Conservation (phyloP, 2,797 vertebrate genomes). For the Parotocinclus haroldoi region DNA sequence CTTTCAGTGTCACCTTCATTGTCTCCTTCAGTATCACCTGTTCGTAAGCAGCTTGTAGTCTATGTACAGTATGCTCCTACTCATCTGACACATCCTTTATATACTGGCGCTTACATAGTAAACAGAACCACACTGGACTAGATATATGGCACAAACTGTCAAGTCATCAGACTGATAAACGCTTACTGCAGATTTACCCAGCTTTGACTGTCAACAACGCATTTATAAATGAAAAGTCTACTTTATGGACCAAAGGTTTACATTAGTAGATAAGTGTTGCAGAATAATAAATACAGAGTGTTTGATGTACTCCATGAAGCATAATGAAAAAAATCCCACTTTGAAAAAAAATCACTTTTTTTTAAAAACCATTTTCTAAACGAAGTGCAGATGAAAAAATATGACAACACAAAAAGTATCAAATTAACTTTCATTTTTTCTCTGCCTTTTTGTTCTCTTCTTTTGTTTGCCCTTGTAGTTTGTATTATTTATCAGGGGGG, state of each 20-base stretch:
- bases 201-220: no score
- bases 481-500: neutral
- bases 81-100: no score
- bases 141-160: no score
- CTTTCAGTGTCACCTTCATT: constrained; percentile 26
- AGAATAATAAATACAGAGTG: neutral
- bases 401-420: neutral
- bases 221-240: neutral
- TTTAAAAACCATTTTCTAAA: neutral
- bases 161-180: no score
- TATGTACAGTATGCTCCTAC: no score
- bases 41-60: neutral
- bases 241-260: neutral
- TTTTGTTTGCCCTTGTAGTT: neutral
- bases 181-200: no score
- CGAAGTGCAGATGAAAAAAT: neutral
- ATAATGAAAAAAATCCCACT: neutral
- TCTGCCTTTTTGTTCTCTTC: no score
- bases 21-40: constrained; percentile 27
- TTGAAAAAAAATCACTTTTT: no score
- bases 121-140: no score
- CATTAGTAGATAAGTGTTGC: neutral
- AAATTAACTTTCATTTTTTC: no score
- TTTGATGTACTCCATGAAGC: neutral
- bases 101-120: no score